Conservation (phyloP, 92 coral and sea anemone genomes). For the Montipora capitata region DNA sequence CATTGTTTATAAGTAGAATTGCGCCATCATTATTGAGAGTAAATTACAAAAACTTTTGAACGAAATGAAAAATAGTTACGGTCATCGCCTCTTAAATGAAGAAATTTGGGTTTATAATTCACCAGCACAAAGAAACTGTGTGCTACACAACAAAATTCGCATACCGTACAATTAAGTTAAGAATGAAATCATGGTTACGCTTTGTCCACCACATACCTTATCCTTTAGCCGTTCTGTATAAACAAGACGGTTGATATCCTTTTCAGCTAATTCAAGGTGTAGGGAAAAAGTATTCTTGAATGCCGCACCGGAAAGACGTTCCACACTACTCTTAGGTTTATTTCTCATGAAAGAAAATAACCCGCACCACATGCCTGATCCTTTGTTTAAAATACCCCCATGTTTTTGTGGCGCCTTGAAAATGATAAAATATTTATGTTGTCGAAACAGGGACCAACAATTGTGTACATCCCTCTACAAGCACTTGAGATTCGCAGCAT, state of each 20-base stretch:
- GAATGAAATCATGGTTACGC: background rate
- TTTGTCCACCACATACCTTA: background rate
- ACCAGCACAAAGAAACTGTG: background rate
- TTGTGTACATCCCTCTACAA: background rate
- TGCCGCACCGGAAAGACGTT: slow-evolving; percentile 14
- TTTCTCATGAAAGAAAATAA: background rate
- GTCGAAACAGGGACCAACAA: slow-evolving; percentile 23
- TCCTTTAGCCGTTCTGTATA: background rate
- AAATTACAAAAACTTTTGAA: too few species aligned
- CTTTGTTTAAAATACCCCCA: background rate
- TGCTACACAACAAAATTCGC: background rate
- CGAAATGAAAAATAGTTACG: too few species aligned
- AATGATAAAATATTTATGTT: slow-evolving; percentile 48
- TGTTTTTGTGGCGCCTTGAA: slow-evolving; percentile 35
- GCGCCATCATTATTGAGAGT: too few species aligned
- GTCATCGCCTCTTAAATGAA: too few species aligned
- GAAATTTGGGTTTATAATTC: background rate
- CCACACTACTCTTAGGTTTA: slow-evolving; percentile 12
- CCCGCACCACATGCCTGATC: slow-evolving; percentile 45
- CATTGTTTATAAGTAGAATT: too few species aligned
- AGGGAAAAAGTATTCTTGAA: background rate
- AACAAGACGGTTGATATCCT: too few species aligned
- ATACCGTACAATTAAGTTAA: background rate
- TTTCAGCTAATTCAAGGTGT: too few species aligned
- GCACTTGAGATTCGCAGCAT: background rate